Evolutionary conservation across 2,113 vertebrate species (phyloP).

Genomic region (Excalfactoria chinensis): DNA sequence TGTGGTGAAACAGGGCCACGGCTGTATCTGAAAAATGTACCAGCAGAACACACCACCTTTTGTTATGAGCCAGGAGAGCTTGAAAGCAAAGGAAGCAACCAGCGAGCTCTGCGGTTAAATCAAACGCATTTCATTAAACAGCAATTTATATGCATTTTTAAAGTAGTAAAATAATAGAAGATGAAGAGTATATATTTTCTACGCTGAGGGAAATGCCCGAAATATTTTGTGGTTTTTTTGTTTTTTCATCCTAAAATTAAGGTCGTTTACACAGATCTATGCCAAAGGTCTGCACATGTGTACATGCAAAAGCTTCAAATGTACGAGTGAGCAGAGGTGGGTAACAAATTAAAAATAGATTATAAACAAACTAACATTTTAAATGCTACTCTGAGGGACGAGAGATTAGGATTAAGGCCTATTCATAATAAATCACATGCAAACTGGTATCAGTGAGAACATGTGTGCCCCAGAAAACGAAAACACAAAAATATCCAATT

Average conservation of each 20-base stretch:
- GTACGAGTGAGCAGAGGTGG: background rate
- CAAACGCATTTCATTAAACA: background rate
- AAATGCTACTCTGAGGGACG: background rate
- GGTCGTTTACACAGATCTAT: background rate
- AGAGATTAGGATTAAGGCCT: slow-evolving; percentile 11
- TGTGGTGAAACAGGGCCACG: background rate
- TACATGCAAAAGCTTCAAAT: background rate
- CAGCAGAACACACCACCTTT: background rate
- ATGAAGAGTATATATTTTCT: background rate
- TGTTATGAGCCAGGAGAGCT: background rate
- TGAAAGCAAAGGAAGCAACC: background rate
- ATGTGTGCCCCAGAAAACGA: slow-evolving; percentile 15
- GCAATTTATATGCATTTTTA: background rate
- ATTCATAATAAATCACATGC: background rate
- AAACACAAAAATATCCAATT: background rate
- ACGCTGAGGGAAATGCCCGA: background rate
- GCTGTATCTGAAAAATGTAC: background rate
- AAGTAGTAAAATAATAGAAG: background rate
- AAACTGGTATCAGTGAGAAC: slow-evolving; percentile 18
- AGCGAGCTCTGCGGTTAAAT: background rate
- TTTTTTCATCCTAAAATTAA: background rate
- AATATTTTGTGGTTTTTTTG: background rate
- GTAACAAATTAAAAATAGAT: background rate
- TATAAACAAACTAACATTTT: slow-evolving; percentile 18
- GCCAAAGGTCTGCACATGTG: background rate